phyloP scores from a whole-genome alignment of 2,888 invertebrate genomes.

The Dione juno region DNA sequence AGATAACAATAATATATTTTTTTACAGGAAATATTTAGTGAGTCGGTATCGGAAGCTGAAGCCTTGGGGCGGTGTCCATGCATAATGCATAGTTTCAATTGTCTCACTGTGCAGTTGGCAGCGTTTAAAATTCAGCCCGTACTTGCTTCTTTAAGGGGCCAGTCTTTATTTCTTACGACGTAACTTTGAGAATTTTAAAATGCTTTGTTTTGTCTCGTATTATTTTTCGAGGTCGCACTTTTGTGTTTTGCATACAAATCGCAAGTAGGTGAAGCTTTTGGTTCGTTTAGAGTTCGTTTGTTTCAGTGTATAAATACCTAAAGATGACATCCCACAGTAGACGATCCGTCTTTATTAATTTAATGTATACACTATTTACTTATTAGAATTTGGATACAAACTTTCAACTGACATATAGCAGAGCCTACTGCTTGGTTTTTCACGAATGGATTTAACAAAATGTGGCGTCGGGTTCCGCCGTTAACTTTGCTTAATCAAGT shows the following conservation, averaged over 20 bases:
- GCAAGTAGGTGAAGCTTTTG: conserved; percentile 15
- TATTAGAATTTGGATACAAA: no score
- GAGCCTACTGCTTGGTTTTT: no score
- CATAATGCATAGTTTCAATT: conserved; percentile 75
- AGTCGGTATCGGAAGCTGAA: conserved; percentile 40
- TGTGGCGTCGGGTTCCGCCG: no score
- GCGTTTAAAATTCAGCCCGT: conserved; percentile 66
- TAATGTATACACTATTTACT: no score
- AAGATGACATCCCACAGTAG: no score
- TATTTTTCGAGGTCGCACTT: conserved; percentile 34
- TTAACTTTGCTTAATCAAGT: no score
- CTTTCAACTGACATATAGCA: no score
- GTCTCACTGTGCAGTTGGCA: conserved; percentile 52
- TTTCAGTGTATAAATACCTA: no score
- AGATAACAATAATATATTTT: conserved; percentile 47
- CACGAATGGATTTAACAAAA: no score
- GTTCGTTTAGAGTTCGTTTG: neutral
- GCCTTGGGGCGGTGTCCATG: conserved; percentile 55
- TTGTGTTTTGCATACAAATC: conserved; percentile 16
- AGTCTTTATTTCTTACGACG: conserved; percentile 44
- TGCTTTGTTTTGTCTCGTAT: conserved; percentile 30
- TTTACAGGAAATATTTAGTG: conserved; percentile 58
- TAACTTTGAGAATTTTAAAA: conserved; percentile 43
- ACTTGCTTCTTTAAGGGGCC: conserved; percentile 46
- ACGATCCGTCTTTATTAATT: no score